These are phyloP conservation scores for Drosophila subobscura DNA, from an alignment of 1,140 invertebrate genomes.

Conservation along the genomic window DNA sequence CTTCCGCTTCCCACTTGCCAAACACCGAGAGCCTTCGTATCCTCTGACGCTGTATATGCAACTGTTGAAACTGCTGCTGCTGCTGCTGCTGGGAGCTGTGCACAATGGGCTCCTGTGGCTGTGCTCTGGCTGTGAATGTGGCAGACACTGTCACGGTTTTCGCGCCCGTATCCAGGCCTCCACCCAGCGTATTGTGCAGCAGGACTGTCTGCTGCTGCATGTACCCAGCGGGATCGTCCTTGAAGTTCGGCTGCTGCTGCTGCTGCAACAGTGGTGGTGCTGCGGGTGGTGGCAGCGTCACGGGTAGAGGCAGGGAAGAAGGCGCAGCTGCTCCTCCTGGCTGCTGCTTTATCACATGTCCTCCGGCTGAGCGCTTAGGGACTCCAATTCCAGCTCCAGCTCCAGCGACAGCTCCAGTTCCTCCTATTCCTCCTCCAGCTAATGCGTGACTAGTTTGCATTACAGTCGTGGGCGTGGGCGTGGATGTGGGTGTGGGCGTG, in stretches of 20 bases:
- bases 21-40: slow-evolving; percentile 58
- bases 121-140: slow-evolving; percentile 26
- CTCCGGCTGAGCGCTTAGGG: slow-evolving; percentile 22
- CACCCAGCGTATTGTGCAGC: slow-evolving; percentile 88
- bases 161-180: slow-evolving; percentile 34
- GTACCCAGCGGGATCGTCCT: slow-evolving; percentile 95
- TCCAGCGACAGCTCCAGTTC: slow-evolving; percentile 2
- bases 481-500: slow-evolving; percentile 20
- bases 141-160: slow-evolving; percentile 23
- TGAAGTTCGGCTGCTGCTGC: slow-evolving; percentile 87
- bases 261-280: slow-evolving; percentile 9
- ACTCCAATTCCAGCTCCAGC: slow-evolving; percentile 8
- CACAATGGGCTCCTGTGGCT: slow-evolving; percentile 59
- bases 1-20: slow-evolving; percentile 64
- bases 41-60: slow-evolving; percentile 59
- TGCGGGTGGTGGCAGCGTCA: slow-evolving; percentile 1
- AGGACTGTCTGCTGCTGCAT: slow-evolving; percentile 93
- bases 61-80: slow-evolving; percentile 22
- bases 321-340: slow-evolving; percentile 15
- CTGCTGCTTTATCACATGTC: slow-evolving; percentile 55
- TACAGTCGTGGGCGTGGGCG: slow-evolving; percentile 40
- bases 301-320: slow-evolving; percentile 3
- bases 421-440: slow-evolving; percentile 16
- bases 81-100: slow-evolving; percentile 56
- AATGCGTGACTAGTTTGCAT: slow-evolving; percentile 59